Evolutionary conservation across 2,797 vertebrate species (phyloP).

Genomic region (Sphenodon punctatus): DNA sequence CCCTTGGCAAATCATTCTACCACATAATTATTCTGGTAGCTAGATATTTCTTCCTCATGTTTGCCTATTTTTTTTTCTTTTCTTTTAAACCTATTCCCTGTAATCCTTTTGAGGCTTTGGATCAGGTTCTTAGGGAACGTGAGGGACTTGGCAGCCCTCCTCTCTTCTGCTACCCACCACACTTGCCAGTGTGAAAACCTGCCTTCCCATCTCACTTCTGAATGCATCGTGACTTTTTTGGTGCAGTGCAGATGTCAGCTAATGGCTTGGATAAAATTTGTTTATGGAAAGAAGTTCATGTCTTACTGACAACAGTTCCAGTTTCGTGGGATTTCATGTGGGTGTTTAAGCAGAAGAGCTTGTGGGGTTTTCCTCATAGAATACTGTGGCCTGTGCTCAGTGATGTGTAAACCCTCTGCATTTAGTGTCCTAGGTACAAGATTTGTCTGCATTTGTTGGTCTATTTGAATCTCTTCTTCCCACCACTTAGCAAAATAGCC

Average conservation of each 20-base stretch:
- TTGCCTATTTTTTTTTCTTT: no score
- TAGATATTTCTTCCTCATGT: no score
- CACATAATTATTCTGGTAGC: no score
- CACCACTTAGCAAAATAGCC: not conserved
- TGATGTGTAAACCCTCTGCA: no score
- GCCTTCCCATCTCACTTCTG: not conserved
- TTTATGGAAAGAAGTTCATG: not conserved
- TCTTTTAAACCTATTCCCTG: no score
- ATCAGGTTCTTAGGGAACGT: accelerated
- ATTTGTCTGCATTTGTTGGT: no score
- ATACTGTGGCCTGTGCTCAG: no score
- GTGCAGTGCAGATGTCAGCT: not conserved
- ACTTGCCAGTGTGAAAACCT: accelerated
- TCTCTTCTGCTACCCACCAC: accelerated
- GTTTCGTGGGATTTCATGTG: no score
- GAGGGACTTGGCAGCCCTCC: accelerated
- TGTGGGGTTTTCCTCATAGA: no score
- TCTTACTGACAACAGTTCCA: not conserved
- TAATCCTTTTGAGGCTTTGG: not conserved
- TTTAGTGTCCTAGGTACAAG: no score
- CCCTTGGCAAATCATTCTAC: no score
- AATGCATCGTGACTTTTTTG: not conserved
- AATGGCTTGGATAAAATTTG: not conserved
- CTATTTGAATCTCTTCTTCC: not conserved
- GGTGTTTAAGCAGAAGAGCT: no score